A percentile compares a stretch with the other conserved stretches of the same genome.
Evolutionary conservation across 1,140 invertebrate species (phyloP).

Genomic region (Coptotermes formosanus): DNA sequence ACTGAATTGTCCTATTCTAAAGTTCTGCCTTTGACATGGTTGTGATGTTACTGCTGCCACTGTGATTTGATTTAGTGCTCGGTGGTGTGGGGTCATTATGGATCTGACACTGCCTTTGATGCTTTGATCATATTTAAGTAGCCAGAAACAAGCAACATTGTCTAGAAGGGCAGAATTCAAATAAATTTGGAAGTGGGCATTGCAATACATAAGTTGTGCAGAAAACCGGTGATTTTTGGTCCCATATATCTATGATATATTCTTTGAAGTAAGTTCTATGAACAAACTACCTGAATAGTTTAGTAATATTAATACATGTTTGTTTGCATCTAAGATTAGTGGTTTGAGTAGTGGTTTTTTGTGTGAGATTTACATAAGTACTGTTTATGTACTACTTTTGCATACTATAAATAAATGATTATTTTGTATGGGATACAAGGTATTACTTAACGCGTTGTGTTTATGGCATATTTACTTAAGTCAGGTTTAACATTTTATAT

Average conservation of each 20-base stretch:
- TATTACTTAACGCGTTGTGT: not conserved
- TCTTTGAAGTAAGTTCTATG: conserved; percentile 87
- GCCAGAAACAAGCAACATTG: not conserved
- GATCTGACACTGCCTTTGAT: conserved; percentile 16
- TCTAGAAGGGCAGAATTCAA: not conserved
- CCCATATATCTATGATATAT: conserved; percentile 97
- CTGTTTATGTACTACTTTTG: not conserved
- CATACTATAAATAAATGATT: not conserved
- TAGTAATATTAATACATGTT: conserved; percentile 4
- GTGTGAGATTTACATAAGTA: conserved; percentile 20
- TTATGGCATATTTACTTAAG: not conserved
- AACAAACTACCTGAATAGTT: conserved; percentile 55
- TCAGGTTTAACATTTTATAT: not conserved
- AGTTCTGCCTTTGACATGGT: not conserved
- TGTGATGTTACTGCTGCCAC: not conserved
- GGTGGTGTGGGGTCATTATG: not conserved
- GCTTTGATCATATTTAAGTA: not conserved
- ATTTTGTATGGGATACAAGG: not conserved
- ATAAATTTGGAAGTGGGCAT: not conserved
- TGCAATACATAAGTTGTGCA: not conserved
- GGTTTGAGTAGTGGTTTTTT: not conserved
- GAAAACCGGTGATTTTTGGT: conserved; percentile 65
- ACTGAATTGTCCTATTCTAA: not conserved
- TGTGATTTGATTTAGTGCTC: not conserved
- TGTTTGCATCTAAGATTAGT: not conserved